Evolutionary conservation across 2,888 invertebrate species (phyloP), one percentile per base, ranked within the genome.

Genomic region (Leptinotarsa juncta): DNA sequence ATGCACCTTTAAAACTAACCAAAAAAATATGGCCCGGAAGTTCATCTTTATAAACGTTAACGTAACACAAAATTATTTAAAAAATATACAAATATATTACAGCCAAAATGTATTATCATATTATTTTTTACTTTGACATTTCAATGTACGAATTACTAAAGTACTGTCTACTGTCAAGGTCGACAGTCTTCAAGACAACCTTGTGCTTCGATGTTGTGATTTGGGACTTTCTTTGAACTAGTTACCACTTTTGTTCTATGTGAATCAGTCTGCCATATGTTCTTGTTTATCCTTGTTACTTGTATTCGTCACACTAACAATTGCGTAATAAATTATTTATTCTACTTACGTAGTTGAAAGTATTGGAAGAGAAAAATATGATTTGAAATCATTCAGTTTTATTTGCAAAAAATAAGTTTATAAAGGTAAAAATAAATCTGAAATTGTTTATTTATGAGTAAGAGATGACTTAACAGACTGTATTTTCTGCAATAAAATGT

Each of bases 1-100:
- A 74, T 83, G 85, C 69, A 86, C 78, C 76, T 83, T 82, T 73
- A 86, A 84, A 79, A 86, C 80, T 82, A 88, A 81, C 86, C 87
- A 87, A 82, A 87, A 85, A 81, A 85, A 79, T 74, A 85, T 78
- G 78, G 83, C 77, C 72, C 77, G 69, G 62, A 72, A 57, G 70
- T 77, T 69, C 77, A 78, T 80, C 49, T 20, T 71, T 73, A 48
- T 57, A 70, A 50, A 57, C 65, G 18, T 77, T 77, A 77, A 55
- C 57, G 66, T 60, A 73, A 65, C 69, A 76, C 72, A 72, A 73
- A 73, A 65, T 75, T 74, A 71, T 77, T 77, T 66, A 74, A 71
- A 76, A 77, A 77, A 76, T 79, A 74, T 74, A 77, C 18, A 75
- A 77, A 71, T 73, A 79, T 74, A 67, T 77, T 74, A 73, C 70